Percentiles rank a stretch among this genome's conserved stretches.
Conservation (phyloP, 2,113 vertebrate genomes). For the Poicephalus gulielmi region DNA sequence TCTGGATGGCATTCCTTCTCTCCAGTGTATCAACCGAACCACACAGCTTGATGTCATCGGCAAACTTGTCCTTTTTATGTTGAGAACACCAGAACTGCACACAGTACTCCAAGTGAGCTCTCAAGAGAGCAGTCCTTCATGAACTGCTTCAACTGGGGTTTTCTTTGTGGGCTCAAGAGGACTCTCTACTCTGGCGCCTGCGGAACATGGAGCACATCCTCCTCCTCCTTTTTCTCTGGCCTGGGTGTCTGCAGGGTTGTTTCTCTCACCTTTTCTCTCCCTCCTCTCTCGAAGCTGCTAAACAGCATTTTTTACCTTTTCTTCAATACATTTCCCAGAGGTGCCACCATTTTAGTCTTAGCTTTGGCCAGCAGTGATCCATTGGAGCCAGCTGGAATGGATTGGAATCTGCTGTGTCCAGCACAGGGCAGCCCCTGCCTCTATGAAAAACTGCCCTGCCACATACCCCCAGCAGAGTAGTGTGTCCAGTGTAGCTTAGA, state of each 20-base stretch:
- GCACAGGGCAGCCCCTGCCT: rapidly evolving
- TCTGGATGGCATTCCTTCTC: no score
- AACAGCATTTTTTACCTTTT: not conserved
- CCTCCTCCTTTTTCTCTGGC: not conserved
- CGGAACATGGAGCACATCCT: rapidly evolving
- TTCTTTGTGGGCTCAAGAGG: not conserved
- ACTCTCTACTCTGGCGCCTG: not conserved
- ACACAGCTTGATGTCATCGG: no score
- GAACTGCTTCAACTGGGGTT: not conserved
- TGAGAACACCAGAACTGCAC: no score
- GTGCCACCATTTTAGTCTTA: not conserved
- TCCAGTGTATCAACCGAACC: no score
- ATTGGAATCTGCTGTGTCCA: not conserved
- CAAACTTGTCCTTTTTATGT: no score
- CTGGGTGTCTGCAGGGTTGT: not conserved
- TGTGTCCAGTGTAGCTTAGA: not conserved
- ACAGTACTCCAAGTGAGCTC: no score
- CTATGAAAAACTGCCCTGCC: not conserved
- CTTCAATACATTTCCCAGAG: rapidly evolving
- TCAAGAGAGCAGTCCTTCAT: not conserved
- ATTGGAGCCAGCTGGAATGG: not conserved
- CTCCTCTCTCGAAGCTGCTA: not conserved
- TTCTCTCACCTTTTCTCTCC: not conserved
- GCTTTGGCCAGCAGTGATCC: not conserved
- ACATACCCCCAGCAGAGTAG: not conserved